These are phyloP conservation scores for Dipodomys spectabilis DNA, from an alignment of 2,113 vertebrate species.

Conservation along the genomic window DNA sequence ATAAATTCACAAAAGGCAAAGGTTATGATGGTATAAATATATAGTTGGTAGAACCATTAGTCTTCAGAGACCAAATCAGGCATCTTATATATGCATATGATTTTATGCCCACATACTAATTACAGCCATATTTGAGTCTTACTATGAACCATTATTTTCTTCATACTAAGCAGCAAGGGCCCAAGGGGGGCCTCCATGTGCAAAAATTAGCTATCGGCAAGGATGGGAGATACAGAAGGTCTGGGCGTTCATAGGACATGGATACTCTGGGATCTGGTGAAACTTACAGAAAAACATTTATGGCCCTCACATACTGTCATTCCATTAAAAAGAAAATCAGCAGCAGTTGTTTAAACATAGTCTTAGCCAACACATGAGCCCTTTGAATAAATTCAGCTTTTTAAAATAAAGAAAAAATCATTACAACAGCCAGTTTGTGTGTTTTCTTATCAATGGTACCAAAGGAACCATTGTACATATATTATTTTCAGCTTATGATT, in stretches of 20 bases:
- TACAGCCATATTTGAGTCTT: slow-evolving; percentile 36
- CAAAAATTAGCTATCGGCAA: slow-evolving; percentile 34
- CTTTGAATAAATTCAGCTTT: slow-evolving; percentile 16
- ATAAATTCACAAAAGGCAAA: slow-evolving; percentile 49
- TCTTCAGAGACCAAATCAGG: slow-evolving; percentile 53
- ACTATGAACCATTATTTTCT: not conserved
- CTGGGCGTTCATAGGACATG: not conserved
- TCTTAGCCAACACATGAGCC: slow-evolving; percentile 1
- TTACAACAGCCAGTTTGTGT: not conserved
- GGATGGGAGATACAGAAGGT: not conserved
- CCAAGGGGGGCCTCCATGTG: not conserved
- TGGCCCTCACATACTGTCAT: not conserved
- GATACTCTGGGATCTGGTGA: not conserved
- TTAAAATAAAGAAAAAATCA: not conserved
- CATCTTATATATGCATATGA: slow-evolving; percentile 12
- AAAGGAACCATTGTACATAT: not conserved
- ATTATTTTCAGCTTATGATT: not conserved
- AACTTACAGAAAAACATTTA: not conserved
- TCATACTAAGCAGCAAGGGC: not conserved
- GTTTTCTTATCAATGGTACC: not conserved
- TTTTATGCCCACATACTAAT: slow-evolving; percentile 45
- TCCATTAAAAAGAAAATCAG: slow-evolving; percentile 21
- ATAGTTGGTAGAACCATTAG: slow-evolving; percentile 1
- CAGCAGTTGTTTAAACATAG: not conserved
- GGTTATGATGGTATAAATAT: not conserved